Base-by-base conservation (phyloP, 2,888 invertebrate species). In the Axea sp. region DNA sequence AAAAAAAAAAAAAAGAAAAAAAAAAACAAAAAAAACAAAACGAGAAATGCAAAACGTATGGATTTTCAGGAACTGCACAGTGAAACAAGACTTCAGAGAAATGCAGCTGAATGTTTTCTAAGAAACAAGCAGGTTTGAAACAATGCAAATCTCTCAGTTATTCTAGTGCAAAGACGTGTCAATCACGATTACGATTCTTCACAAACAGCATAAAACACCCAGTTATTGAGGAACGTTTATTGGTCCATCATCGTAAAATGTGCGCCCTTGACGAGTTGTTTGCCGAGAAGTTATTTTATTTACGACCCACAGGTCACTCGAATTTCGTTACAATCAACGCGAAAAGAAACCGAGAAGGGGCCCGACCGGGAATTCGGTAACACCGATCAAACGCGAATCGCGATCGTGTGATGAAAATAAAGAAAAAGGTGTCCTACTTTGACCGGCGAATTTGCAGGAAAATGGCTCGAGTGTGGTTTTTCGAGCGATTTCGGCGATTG, bases 181-280 rank as follows among this genome's bases (percentile, higher is more conserved):
- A 49, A 62, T 62, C 49, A 62, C n/a, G 30, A 60, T 60, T 60
- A 60, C 19, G 8, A 30, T 60, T 49, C 9, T 14, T 59, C 24
- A 35, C 43, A 35, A 35, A 33, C 24, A 7, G 45, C 19, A 35
- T 7, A 12, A 55, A 31, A 5, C 7, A 8, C 8, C 28, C 12
- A 31, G 30, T 30, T 15, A 19, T 17, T 11, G 26, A 12, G 14
- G n/a, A 19, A 41, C 6, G 3, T 41, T 41, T 22, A n/a, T 30
- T 57, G 37, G 53, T 55, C 57, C 41, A 22, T 41, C 37, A 19
- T 39, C 30, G 55, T 53, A 53, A 37, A 39, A 12, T 30, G 28
- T 15, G n/a, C 12, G 24, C n/a, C n/a, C n/a, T n/a, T n/a, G n/a
- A n/a, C n/a, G n/a, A n/a, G 12, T 1, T 3, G 8, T 3, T 9